Evolutionary conservation across 2,888 invertebrate genomes (phyloP).

Genomic region (Archips crataeganus): DNA sequence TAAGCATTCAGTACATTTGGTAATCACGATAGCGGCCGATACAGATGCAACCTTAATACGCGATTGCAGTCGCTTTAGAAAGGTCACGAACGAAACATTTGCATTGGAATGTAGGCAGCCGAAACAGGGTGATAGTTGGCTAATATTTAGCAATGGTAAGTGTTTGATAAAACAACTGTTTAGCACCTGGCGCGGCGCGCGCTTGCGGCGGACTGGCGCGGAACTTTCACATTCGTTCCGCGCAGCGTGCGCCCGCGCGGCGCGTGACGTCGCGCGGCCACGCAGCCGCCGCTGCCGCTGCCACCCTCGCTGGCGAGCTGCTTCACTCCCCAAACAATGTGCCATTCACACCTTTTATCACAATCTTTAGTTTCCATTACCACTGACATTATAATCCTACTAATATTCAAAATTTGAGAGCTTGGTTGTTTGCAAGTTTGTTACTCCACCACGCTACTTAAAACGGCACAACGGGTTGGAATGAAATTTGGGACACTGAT

Average conservation of each 20-base stretch:
- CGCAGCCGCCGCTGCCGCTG: conserved; percentile 47
- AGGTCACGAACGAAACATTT: conserved; percentile 30
- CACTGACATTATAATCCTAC: background rate
- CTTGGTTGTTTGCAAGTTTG: too few relatives aligned
- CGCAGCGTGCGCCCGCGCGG: conserved; percentile 69
- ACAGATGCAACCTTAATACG: conserved; percentile 27
- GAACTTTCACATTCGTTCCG: conserved; percentile 83
- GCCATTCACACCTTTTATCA: conserved; percentile 8
- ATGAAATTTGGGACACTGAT: too few relatives aligned
- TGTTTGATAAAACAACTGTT: conserved; percentile 62
- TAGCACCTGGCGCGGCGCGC: conserved; percentile 71
- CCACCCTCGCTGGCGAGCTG: conserved; percentile 18
- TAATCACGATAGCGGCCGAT: conserved; percentile 43
- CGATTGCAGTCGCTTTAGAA: conserved; percentile 24
- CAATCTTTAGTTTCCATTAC: background rate
- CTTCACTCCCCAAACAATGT: background rate
- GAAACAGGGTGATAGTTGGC: conserved; percentile 41
- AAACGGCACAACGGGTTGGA: too few relatives aligned
- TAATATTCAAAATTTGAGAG: too few relatives aligned
- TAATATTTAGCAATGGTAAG: conserved; percentile 49
- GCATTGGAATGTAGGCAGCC: conserved; percentile 30
- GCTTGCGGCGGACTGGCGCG: conserved; percentile 60
- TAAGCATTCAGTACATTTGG: conserved; percentile 53
- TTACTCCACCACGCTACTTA: too few relatives aligned
- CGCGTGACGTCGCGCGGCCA: conserved; percentile 70